Conservation (phyloP, 2,888 invertebrate species). For the Crocallis elinguaria region DNA sequence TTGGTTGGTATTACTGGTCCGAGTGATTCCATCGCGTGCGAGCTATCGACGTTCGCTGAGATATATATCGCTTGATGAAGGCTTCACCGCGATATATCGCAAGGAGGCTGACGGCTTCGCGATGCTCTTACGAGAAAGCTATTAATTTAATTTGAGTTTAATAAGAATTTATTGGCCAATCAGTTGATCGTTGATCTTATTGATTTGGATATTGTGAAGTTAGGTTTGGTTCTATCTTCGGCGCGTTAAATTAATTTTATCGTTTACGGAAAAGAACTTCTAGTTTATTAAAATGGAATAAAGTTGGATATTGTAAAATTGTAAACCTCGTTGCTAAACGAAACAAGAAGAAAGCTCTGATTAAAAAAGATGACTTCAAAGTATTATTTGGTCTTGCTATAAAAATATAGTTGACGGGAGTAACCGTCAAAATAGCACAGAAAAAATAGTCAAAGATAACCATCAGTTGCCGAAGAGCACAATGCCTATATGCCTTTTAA, state of each 20-base stretch:
- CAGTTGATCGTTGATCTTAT: neutral
- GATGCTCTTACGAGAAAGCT: neutral
- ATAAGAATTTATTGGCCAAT: neutral
- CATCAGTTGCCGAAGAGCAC: neutral
- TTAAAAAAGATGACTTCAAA: too few relatives aligned
- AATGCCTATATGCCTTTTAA: too few relatives aligned
- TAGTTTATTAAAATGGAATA: too few relatives aligned
- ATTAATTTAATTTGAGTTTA: constrained; percentile 2
- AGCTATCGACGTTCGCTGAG: constrained; percentile 46
- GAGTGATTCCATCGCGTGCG: constrained; percentile 65
- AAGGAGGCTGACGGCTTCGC: neutral
- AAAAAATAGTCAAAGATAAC: neutral
- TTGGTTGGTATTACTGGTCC: constrained; percentile 64
- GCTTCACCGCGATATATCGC: constrained; percentile 11
- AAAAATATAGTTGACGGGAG: too few relatives aligned
- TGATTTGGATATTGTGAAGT: neutral
- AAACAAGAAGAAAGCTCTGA: too few relatives aligned
- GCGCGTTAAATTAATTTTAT: neutral
- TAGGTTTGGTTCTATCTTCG: neutral
- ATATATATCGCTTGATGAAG: constrained; percentile 33
- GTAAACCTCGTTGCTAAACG: too few relatives aligned
- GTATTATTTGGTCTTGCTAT: too few relatives aligned
- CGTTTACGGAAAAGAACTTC: too few relatives aligned
- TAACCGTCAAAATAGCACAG: too few relatives aligned
- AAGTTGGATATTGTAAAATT: too few relatives aligned